Conservation (phyloP, 2,797 vertebrate genomes). For the Acipenser oxyrinchus region DNA sequence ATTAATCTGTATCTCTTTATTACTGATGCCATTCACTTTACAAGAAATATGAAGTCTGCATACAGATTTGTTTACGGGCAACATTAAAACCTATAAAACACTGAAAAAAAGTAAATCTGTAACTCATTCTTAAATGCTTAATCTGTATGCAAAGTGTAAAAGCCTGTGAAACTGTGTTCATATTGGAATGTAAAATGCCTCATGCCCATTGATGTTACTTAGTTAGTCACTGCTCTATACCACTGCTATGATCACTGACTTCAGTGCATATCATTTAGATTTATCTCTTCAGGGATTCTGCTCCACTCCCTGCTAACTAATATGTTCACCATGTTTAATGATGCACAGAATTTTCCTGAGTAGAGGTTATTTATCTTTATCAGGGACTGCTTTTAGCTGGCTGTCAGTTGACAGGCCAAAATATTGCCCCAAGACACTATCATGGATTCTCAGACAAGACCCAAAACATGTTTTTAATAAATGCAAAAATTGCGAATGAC, state of each 20-base stretch:
- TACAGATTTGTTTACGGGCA: slow-evolving; percentile 20
- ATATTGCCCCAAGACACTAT: slow-evolving; percentile 16
- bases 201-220: slow-evolving; percentile 67
- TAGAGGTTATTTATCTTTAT: slow-evolving; percentile 88
- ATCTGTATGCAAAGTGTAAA: slow-evolving; percentile 58
- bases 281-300: slow-evolving; percentile 74
- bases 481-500: neutral
- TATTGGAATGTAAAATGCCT: slow-evolving; percentile 61
- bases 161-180: slow-evolving; percentile 64
- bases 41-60: slow-evolving; percentile 25
- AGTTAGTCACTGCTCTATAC: slow-evolving; percentile 63
- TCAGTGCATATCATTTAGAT: slow-evolving; percentile 72
- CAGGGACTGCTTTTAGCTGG: slow-evolving; percentile 57
- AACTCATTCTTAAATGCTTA: slow-evolving; percentile 53
- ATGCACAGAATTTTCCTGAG: slow-evolving; percentile 82
- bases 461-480: neutral
- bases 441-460: slow-evolving; percentile 2
- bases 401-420: slow-evolving; percentile 63
- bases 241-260: slow-evolving; percentile 65
- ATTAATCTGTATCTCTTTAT: slow-evolving; percentile 22
- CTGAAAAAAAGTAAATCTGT: slow-evolving; percentile 28
- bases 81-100: slow-evolving; percentile 24
- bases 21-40: slow-evolving; percentile 10
- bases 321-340: slow-evolving; percentile 85
- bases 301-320: slow-evolving; percentile 74